Percentiles rank a stretch among this genome's conserved stretches.
phyloP scores from a whole-genome alignment of 2,888 invertebrate species.

The Brachyopa scutellaris region DNA sequence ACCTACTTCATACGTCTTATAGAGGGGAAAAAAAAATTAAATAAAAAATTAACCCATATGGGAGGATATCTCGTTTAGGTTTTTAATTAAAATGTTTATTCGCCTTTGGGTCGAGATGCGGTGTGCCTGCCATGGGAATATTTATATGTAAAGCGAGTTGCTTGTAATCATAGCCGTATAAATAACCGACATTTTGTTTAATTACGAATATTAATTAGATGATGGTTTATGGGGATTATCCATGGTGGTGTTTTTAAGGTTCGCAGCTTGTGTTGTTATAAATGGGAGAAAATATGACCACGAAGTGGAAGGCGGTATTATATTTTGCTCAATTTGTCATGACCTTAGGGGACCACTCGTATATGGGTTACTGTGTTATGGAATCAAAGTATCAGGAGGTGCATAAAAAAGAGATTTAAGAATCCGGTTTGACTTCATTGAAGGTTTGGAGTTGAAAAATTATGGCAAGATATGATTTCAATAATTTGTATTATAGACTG shows the following conservation, averaged over 20 bases:
- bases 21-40: neutral
- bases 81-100: constrained; percentile 71
- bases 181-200: constrained; percentile 61
- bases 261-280: constrained; percentile 20
- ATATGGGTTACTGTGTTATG: constrained; percentile 50
- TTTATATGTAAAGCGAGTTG: neutral
- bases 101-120: constrained; percentile 41
- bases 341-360: constrained; percentile 17
- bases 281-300: constrained; percentile 47
- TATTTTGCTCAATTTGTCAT: constrained; percentile 62
- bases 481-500: too few species aligned
- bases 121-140: constrained; percentile 20
- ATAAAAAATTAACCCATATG: constrained; percentile 3
- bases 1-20: too few species aligned
- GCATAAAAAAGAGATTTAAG: too few species aligned
- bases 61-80: constrained; percentile 64
- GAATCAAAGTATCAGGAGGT: too few species aligned
- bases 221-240: constrained; percentile 37
- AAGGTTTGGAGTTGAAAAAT: too few species aligned
- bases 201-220: constrained; percentile 64
- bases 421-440: too few species aligned
- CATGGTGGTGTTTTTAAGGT: neutral
- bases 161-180: neutral
- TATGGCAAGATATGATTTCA: too few species aligned
- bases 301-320: constrained; percentile 35